Conservation (phyloP, 2,113 vertebrate species). For the Aplodontia rufa region DNA sequence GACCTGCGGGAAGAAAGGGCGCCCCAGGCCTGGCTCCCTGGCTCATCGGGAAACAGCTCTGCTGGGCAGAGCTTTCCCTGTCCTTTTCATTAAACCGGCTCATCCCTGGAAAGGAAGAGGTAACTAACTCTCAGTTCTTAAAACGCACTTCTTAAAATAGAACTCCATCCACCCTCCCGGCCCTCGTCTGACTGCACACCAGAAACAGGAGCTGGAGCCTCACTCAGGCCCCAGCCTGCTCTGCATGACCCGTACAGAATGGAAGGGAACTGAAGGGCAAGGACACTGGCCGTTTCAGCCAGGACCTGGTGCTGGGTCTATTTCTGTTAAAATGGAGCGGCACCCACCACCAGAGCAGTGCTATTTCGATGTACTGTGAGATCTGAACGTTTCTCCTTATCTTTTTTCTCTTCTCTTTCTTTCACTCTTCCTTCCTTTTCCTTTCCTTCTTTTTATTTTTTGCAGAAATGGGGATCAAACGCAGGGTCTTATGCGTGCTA, state of each 20-base stretch:
- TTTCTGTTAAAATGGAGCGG: background rate
- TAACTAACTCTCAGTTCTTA: background rate
- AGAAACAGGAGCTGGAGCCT: background rate
- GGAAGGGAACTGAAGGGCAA: background rate
- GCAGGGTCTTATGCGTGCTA: background rate
- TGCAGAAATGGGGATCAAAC: background rate
- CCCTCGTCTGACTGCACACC: background rate
- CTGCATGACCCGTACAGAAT: background rate
- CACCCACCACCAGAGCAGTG: background rate
- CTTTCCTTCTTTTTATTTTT: background rate
- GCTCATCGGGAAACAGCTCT: accelerated
- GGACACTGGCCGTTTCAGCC: background rate
- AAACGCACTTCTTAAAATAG: background rate
- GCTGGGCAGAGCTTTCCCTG: background rate
- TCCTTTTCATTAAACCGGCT: background rate
- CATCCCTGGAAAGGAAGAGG: background rate
- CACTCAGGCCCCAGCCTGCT: background rate
- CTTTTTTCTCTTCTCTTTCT: too few relatives aligned
- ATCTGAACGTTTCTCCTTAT: too few relatives aligned
- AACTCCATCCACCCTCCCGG: background rate
- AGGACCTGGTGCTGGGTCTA: background rate
- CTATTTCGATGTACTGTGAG: background rate
- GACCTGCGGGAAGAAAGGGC: background rate
- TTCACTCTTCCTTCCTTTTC: background rate
- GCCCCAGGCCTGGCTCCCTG: background rate